Evolutionary conservation across 53 echinoderm and acorn worm genomes (phyloP).

Genomic region (Echinarachnius parma): DNA sequence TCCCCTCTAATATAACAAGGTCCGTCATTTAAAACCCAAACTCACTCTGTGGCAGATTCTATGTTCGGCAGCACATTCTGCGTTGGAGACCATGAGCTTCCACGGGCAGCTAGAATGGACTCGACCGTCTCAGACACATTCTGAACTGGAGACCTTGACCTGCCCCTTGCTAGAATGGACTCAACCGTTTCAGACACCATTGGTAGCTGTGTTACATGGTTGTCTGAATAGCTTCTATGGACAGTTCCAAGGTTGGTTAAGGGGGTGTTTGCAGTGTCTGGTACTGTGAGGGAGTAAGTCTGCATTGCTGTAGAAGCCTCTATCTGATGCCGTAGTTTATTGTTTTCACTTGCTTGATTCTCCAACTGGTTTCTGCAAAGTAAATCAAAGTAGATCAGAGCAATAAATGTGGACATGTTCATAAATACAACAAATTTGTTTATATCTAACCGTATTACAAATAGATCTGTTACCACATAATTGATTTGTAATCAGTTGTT

Average conservation of each 20-base stretch:
- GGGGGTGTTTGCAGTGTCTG: background rate
- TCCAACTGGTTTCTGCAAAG: slow-evolving; percentile 41
- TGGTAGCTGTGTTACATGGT: background rate
- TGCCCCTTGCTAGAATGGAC: slow-evolving; percentile 44
- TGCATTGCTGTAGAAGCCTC: slow-evolving; percentile 15
- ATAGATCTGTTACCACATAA: background rate
- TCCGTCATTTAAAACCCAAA: background rate
- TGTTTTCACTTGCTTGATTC: slow-evolving; percentile 27
- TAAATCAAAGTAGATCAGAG: background rate
- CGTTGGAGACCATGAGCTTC: slow-evolving; percentile 17
- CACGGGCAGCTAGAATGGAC: slow-evolving; percentile 44
- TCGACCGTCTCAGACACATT: slow-evolving; percentile 36
- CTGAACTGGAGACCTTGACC: slow-evolving; percentile 17
- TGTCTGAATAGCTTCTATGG: slow-evolving; percentile 23
- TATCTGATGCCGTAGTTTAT: slow-evolving; percentile 18
- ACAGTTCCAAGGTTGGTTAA: background rate
- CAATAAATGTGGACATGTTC: background rate
- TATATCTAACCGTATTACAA: too few species aligned
- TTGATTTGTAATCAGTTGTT: background rate
- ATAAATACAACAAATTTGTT: background rate
- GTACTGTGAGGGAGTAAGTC: slow-evolving; percentile 1
- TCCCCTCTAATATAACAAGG: too few species aligned
- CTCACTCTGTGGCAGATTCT: slow-evolving; percentile 45
- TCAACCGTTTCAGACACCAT: slow-evolving; percentile 34
- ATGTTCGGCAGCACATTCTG: slow-evolving; percentile 7